These are phyloP conservation scores for Progne subis DNA, from an alignment of 2,113 vertebrate species.

Conservation along the genomic window DNA sequence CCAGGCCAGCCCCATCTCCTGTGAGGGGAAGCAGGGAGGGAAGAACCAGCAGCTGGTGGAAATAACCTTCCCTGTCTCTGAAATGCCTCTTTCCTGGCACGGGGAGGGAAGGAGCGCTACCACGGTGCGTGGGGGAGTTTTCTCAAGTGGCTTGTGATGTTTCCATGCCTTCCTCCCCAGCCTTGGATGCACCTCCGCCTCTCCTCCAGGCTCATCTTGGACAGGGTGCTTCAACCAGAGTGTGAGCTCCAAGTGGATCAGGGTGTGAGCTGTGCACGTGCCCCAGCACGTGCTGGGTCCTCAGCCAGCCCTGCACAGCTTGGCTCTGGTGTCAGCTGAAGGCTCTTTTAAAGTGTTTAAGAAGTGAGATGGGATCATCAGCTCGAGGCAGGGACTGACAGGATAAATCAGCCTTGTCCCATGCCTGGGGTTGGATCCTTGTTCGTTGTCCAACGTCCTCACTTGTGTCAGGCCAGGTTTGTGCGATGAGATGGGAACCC, in stretches of 20 bases:
- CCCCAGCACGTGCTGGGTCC: not conserved
- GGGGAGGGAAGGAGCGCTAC: not conserved
- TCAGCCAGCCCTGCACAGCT: constrained; percentile 23
- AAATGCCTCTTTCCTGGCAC: not conserved
- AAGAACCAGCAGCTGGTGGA: not conserved
- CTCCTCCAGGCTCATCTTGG: not conserved
- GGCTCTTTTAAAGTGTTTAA: constrained; percentile 8
- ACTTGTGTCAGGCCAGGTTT: not conserved
- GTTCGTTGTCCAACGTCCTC: accelerated
- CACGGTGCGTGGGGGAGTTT: not conserved
- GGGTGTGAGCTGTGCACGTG: not conserved
- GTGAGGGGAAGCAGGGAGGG: not conserved
- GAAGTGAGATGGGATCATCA: not conserved
- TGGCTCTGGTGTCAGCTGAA: constrained; percentile 23
- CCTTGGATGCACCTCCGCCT: constrained; percentile 9
- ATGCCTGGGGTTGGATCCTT: not conserved
- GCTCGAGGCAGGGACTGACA: not conserved
- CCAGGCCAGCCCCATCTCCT: not conserved
- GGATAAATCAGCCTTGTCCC: constrained; percentile 12
- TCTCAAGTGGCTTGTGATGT: not conserved
- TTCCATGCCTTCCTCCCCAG: not conserved
- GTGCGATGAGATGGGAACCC: not conserved
- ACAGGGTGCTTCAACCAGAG: not conserved
- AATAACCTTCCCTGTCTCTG: not conserved
- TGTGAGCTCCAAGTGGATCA: not conserved